Percentiles rank a stretch among this genome's conserved stretches.
Evolutionary conservation across 2,888 invertebrate genomes (phyloP).

Genomic region (Hedya salicella): DNA sequence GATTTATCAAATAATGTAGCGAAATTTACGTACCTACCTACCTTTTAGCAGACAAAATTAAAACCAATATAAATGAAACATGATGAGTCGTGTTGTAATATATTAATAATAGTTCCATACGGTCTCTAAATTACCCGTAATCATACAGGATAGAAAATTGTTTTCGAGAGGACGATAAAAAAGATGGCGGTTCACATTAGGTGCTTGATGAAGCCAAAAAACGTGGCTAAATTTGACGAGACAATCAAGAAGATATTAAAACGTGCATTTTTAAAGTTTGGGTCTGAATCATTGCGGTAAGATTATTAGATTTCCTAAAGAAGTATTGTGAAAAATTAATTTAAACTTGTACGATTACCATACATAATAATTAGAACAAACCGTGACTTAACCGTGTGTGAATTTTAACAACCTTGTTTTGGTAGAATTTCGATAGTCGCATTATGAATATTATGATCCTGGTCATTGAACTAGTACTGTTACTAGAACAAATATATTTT

Average conservation of each 20-base stretch:
- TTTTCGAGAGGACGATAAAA: conserved; percentile 79
- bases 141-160: conserved; percentile 83
- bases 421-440: no score
- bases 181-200: conserved; percentile 72
- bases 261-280: conserved; percentile 57
- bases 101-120: conserved; percentile 80
- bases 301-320: no score
- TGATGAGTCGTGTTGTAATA: conserved; percentile 71
- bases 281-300: no score
- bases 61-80: conserved; percentile 57
- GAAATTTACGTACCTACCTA: not conserved
- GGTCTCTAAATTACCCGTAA: conserved; percentile 78
- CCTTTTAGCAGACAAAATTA: conserved; percentile 45
- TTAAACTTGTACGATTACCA: no score
- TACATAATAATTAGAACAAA: no score
- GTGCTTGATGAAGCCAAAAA: conserved; percentile 75
- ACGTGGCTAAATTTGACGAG: conserved; percentile 65
- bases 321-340: no score
- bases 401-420: no score
- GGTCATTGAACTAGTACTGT: no score
- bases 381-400: no score
- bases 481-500: no score
- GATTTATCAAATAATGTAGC: not conserved
- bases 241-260: conserved; percentile 55
- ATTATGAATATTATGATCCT: no score